Base-by-base conservation (phyloP, 2,113 vertebrate genomes). In the Aphyosemion australe region DNA sequence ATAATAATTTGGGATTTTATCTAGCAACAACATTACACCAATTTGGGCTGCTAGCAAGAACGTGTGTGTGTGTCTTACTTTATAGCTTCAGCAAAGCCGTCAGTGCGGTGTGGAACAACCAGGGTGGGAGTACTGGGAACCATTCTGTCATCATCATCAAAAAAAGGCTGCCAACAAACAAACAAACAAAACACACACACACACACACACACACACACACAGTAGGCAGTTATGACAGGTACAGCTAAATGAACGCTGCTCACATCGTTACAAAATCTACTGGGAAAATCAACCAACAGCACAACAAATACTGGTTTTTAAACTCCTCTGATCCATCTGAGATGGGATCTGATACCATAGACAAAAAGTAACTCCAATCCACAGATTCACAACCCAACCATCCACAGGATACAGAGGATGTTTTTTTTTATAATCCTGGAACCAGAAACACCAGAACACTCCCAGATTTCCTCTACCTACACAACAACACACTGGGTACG, bases 111-210 rank as follows among this genome's bases (percentile, higher is more conserved):
- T 26, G 97, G 97, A 12, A 99, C 96, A 13, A 98, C 95, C 71
- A 99, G 92, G 14, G 97, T 99, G 59, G 97, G 97, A 16, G 97
- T 99, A 87, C 97, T 99, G 67, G 97, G 97, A 85, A 99, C 97
- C 90, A 98, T 99, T 80, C 97, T 92, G 85, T 99, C 97, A 47
- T 99, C 97, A 47, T 99, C 97, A 74, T 99, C 97, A 86, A 99
- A 99, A 87, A 99, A 99, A 81, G 98, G 96, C 65, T 98, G 96
- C 93, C 96, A 86, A 70, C 39, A 83, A 10, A 18, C 31, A 80
- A 12, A 71, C 62, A 66, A 2, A 34, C 8, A 11, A 37, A 2
- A 37, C 34, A 37, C 34, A 37, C 34, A 37, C 34, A 37, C 34
- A 37, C 34, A 37, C 34, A 37, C 34, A 37, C 34, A 15, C 43